A percentile compares a stretch with the other conserved stretches of the same genome.
Evolutionary conservation across 2,113 vertebrate species (phyloP).

Genomic region (Abramis brama): DNA sequence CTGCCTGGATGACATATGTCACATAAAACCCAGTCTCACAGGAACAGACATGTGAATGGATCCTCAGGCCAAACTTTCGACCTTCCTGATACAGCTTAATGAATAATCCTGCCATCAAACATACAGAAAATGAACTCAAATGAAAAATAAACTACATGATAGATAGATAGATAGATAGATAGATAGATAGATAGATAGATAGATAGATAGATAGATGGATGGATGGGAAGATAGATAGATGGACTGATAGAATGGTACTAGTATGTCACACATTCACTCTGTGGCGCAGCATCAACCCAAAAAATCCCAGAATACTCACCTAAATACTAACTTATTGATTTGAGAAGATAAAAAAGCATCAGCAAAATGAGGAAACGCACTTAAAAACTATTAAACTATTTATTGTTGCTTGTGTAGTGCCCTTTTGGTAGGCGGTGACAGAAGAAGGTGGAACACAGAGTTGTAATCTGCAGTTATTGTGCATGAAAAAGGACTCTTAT

Average conservation of each 20-base stretch:
- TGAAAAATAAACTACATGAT: neutral
- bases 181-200: neutral
- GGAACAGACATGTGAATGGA: constrained; percentile 1
- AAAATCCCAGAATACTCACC: neutral
- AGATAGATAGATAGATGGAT: neutral
- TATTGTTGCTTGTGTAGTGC: neutral
- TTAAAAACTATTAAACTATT: constrained; percentile 14
- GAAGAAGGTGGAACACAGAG: neutral
- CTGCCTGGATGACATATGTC: constrained; percentile 39
- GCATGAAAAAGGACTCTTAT: constrained; percentile 20
- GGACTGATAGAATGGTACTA: neutral
- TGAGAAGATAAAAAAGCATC: neutral
- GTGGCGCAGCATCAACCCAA: neutral
- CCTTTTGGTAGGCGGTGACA: neutral
- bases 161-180: neutral
- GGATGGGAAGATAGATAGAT: neutral
- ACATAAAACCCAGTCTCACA: neutral
- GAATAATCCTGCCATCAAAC: constrained; percentile 15
- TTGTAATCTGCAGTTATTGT: constrained; percentile 48
- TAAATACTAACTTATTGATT: constrained; percentile 17
- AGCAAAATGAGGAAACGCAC: neutral
- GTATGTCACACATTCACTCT: neutral
- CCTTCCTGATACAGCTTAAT: neutral
- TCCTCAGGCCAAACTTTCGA: constrained; percentile 18
- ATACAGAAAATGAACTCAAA: neutral